These are phyloP conservation scores for Ellobium chinense DNA, from an alignment of 2,888 invertebrate genomes.

Conservation along the genomic window DNA sequence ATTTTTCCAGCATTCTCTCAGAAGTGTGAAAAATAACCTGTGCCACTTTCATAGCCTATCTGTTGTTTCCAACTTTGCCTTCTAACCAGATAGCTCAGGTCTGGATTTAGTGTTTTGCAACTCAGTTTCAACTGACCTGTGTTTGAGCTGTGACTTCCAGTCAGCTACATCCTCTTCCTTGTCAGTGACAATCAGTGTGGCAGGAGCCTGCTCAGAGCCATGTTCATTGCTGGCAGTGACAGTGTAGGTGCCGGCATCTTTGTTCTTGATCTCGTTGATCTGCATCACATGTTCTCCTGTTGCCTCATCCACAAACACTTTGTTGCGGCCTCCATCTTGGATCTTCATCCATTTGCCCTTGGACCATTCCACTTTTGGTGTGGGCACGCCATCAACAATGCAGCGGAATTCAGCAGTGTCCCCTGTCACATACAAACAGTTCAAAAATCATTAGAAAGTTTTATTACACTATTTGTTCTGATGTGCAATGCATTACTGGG, in stretches of 20 bases:
- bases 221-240: conserved; percentile 77
- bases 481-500: no score
- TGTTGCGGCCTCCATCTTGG: conserved; percentile 68
- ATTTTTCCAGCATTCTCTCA: no score
- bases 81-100: no score
- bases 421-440: no score
- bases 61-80: no score
- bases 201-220: conserved; percentile 74
- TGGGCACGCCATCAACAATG: conserved; percentile 75
- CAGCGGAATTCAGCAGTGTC: conserved; percentile 75
- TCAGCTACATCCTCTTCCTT: conserved; percentile 76
- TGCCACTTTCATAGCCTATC: no score
- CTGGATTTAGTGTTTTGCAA: no score
- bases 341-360: conserved; percentile 78
- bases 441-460: no score
- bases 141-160: conserved; percentile 76
- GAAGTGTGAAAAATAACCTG: no score
- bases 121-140: no score
- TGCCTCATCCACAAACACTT: conserved; percentile 71
- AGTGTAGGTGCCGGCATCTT: conserved; percentile 78
- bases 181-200: conserved; percentile 77
- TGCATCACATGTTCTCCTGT: conserved; percentile 73
- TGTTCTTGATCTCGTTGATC: conserved; percentile 72
- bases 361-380: conserved; percentile 76
- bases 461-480: no score